Percentiles rank a stretch among this genome's conserved stretches.
Conservation (phyloP, 2,888 invertebrate species). For the Orchestes rusci region DNA sequence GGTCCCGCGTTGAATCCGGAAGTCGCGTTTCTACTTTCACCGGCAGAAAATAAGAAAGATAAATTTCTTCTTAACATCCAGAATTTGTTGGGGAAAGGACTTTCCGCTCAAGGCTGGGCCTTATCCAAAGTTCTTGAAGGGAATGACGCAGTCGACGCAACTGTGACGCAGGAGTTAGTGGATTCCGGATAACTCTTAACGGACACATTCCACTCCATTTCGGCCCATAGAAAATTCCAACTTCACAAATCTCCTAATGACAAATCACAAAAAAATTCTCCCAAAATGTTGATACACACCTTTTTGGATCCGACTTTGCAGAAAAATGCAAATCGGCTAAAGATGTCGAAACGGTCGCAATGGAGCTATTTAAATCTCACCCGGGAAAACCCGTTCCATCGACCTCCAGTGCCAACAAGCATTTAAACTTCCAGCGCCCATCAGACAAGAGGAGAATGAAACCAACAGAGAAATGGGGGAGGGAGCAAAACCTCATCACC, state of each 20-base stretch:
- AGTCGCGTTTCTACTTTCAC: conserved; percentile 4
- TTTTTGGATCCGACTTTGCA: conserved; percentile 1
- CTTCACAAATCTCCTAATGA: neutral
- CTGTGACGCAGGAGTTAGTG: neutral
- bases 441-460: neutral
- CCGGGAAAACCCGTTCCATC: neutral
- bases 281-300: neutral
- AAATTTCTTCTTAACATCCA: conserved; percentile 3
- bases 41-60: conserved; percentile 3
- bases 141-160: neutral
- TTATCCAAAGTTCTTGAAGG: neutral
- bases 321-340: conserved; percentile 3
- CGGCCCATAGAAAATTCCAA: neutral
- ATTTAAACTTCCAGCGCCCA: conserved; percentile 5
- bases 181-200: neutral
- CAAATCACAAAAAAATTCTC: neutral
- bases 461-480: neutral
- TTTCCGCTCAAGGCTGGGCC: neutral
- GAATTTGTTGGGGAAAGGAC: conserved; percentile 7
- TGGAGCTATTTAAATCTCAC: neutral
- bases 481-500: no score
- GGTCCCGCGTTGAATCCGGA: conserved; percentile 12
- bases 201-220: neutral
- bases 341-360: neutral
- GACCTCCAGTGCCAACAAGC: neutral